A percentile compares a stretch with the other conserved stretches of the same genome.
Evolutionary conservation across 2,888 invertebrate genomes (phyloP).

Genomic region (Nemurella pictetii): DNA sequence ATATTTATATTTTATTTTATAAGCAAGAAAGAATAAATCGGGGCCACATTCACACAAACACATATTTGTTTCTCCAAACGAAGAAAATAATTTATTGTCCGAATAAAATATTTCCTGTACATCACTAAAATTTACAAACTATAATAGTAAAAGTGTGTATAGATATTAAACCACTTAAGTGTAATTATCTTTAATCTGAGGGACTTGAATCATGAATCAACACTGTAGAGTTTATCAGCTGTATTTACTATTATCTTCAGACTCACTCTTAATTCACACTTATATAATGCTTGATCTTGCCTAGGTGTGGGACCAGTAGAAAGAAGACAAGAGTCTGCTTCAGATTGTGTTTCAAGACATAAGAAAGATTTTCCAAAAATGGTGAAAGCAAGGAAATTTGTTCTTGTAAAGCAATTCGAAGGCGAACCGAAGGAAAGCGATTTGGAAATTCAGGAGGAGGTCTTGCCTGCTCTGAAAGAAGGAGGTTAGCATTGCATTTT

Average conservation of each 20-base stretch:
- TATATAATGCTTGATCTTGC: neutral
- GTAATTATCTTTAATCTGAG: neutral
- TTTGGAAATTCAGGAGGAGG: constrained; percentile 53
- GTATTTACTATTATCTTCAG: no score
- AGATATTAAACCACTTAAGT: no score
- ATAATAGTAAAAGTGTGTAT: no score
- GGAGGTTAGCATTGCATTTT: constrained; percentile 48
- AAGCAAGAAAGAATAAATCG: no score
- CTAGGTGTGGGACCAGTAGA: neutral
- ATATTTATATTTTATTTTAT: no score
- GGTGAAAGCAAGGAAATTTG: constrained; percentile 64
- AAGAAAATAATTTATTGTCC: no score
- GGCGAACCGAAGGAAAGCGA: constrained; percentile 52
- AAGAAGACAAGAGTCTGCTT: neutral
- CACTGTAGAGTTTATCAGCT: neutral
- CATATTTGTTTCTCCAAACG: no score
- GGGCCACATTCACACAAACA: no score
- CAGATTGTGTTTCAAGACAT: neutral
- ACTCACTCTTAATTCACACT: no score
- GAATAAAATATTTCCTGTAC: no score
- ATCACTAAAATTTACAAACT: no score
- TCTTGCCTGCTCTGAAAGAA: constrained; percentile 49
- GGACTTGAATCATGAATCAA: neutral
- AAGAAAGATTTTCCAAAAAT: constrained; percentile 49
- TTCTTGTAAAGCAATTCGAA: constrained; percentile 55